phyloP scores from a whole-genome alignment of 1,140 invertebrate genomes.

The Nilaparvata lugens region DNA sequence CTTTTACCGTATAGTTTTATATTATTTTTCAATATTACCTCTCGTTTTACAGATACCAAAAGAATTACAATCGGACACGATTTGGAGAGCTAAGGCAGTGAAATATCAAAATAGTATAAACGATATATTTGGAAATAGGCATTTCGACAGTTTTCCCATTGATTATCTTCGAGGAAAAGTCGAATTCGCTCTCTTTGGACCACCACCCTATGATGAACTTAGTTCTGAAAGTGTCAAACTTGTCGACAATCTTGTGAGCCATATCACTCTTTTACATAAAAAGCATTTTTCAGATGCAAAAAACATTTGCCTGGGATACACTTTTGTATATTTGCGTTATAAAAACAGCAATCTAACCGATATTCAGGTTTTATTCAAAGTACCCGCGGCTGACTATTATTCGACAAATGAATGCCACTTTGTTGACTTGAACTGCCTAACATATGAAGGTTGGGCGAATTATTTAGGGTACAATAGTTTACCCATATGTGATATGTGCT shows the following conservation, averaged over 20 bases:
- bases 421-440: slow-evolving; percentile 29
- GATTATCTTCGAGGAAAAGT: neutral
- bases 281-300: neutral
- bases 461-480: slow-evolving; percentile 32
- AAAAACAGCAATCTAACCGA: slow-evolving; percentile 8
- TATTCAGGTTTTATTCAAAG: slow-evolving; percentile 4
- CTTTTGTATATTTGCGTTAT: neutral
- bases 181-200: slow-evolving; percentile 6
- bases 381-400: too few relatives aligned
- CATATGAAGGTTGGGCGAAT: slow-evolving; percentile 33
- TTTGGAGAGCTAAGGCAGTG: slow-evolving; percentile 6
- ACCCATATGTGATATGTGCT: slow-evolving; percentile 30
- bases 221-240: neutral
- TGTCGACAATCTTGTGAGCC: too few relatives aligned
- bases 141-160: neutral
- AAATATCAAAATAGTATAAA: slow-evolving; percentile 10
- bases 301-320: too few relatives aligned
- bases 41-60: too few relatives aligned
- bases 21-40: too few relatives aligned
- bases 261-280: slow-evolving; percentile 1
- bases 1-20: too few relatives aligned
- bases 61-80: too few relatives aligned
- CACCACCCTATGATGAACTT: neutral
- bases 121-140: slow-evolving; percentile 2
- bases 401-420: slow-evolving; percentile 23